phyloP scores from a whole-genome alignment of 2,113 vertebrate genomes.

The Gambusia holbrooki region DNA sequence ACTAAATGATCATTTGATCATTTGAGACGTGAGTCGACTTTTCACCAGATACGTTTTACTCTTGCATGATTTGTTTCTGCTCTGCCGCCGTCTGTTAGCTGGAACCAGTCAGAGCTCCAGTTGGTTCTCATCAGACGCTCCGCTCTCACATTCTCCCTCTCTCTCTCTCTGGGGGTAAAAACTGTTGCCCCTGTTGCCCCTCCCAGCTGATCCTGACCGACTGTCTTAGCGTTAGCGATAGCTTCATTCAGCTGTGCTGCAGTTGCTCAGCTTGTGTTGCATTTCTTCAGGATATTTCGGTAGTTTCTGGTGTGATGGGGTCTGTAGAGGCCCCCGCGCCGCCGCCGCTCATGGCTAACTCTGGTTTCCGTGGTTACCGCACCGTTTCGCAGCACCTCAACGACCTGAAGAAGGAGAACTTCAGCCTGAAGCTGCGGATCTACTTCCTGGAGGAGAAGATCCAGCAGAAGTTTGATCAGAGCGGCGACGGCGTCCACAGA shows the following conservation, averaged over 20 bases:
- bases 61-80: no score
- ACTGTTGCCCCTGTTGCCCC: constrained; percentile 70
- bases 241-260: constrained; percentile 14
- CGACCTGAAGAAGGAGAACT: constrained; percentile 99
- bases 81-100: no score
- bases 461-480: constrained; percentile 91
- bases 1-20: no score
- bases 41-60: no score
- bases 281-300: constrained; percentile 1
- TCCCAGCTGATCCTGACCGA: constrained; percentile 12
- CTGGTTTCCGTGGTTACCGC: constrained; percentile 82
- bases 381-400: constrained; percentile 98
- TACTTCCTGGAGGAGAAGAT: constrained; percentile 97
- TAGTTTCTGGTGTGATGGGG: constrained; percentile 57
- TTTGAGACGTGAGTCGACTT: no score
- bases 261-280: not conserved
- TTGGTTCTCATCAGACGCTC: not conserved
- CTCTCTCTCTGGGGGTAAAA: constrained; percentile 84
- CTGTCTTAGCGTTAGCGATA: constrained; percentile 8
- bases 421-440: constrained; percentile 97
- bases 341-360: constrained; percentile 86
- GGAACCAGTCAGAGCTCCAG: not conserved
- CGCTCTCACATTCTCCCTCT: constrained; percentile 84
- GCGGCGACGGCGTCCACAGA: constrained; percentile 86
- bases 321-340: constrained; percentile 67